phyloP scores from a whole-genome alignment of 1,140 invertebrate species.

The Potamilus streckersoni region DNA sequence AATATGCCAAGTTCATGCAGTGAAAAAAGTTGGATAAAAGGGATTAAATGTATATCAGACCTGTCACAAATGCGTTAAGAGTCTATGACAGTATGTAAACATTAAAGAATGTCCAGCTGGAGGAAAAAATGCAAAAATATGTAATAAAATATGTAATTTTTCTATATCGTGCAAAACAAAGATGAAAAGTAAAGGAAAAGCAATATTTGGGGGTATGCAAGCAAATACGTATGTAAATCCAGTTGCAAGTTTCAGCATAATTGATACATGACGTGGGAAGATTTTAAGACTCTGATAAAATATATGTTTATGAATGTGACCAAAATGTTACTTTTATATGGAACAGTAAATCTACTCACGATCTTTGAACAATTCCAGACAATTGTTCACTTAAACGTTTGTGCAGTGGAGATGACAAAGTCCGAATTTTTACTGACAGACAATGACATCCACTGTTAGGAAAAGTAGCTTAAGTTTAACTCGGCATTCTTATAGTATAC shows the following conservation, averaged over 20 bases:
- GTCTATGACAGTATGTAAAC: slow-evolving; percentile 10
- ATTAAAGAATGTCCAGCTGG: neutral
- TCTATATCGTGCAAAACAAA: slow-evolving; percentile 11
- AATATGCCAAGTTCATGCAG: neutral
- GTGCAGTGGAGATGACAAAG: neutral
- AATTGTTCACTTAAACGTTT: neutral
- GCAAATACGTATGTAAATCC: slow-evolving; percentile 13
- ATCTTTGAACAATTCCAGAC: slow-evolving; percentile 20
- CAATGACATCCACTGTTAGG: slow-evolving; percentile 5
- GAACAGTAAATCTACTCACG: slow-evolving; percentile 12
- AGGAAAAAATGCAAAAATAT: slow-evolving; percentile 16
- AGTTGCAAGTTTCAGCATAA: slow-evolving; percentile 16
- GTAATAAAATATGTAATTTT: slow-evolving; percentile 31
- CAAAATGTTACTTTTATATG: slow-evolving; percentile 23
- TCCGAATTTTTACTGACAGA: slow-evolving; percentile 15
- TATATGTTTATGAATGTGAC: slow-evolving; percentile 3
- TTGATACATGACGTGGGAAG: slow-evolving; percentile 5
- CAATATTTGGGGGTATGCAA: neutral
- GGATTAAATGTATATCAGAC: neutral
- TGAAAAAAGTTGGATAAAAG: neutral
- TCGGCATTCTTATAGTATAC: slow-evolving; percentile 11
- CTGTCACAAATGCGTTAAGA: slow-evolving; percentile 9
- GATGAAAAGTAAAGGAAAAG: too few relatives aligned
- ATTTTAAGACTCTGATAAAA: slow-evolving; percentile 3
- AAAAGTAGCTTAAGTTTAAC: neutral